Percentiles rank a stretch among this genome's conserved stretches.
Conservation (phyloP, 2,888 invertebrate species). For the Cheilosia variabilis region DNA sequence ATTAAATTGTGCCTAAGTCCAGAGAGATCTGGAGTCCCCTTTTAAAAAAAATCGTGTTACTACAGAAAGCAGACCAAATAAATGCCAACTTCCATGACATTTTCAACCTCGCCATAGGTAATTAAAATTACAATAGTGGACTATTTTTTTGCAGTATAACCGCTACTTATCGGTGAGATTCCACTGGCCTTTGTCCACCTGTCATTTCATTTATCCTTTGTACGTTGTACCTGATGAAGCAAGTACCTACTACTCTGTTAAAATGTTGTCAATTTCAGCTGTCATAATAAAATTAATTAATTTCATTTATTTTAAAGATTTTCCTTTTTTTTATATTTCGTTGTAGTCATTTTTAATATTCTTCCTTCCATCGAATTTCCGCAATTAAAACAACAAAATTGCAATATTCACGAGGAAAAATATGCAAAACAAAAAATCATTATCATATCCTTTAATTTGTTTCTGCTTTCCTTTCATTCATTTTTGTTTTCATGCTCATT, state of each 20-base stretch:
- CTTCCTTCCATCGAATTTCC: constrained; percentile 28
- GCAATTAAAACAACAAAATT: constrained; percentile 55
- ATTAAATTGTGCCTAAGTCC: too few relatives aligned
- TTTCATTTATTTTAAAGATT: constrained; percentile 17
- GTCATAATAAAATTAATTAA: constrained; percentile 21
- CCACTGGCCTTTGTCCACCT: too few relatives aligned
- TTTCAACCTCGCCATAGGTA: too few relatives aligned
- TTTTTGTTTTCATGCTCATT: constrained; percentile 23
- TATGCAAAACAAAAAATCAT: not conserved
- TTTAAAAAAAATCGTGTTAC: too few relatives aligned
- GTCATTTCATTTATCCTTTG: not conserved
- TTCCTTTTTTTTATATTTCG: not conserved
- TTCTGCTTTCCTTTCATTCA: not conserved
- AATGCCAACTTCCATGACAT: too few relatives aligned
- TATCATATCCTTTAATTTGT: constrained; percentile 23
- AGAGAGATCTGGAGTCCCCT: too few relatives aligned
- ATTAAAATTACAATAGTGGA: too few relatives aligned
- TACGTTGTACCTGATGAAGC: not conserved
- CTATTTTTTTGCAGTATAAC: too few relatives aligned
- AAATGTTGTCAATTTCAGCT: constrained; percentile 19
- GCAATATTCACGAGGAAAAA: constrained; percentile 21
- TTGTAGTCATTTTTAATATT: not conserved
- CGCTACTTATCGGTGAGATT: too few relatives aligned
- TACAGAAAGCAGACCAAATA: too few relatives aligned
- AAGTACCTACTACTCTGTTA: not conserved